Conservation (phyloP, 2,888 invertebrate species). For the Chalcis sispes region DNA sequence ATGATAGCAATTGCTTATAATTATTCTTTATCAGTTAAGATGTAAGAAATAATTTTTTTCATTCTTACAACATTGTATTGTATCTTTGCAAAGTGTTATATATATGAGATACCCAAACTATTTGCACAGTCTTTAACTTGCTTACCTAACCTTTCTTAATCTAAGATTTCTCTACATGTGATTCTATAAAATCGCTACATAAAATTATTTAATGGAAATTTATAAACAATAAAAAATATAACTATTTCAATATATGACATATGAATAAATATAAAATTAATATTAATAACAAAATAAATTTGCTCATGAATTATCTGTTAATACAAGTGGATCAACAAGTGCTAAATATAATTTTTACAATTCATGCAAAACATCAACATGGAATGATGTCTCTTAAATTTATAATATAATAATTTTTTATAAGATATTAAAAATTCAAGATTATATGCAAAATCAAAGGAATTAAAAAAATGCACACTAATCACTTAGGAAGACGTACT, state of each 20-base stretch:
- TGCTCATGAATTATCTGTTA: constrained; percentile 31
- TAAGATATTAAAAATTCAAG: neutral
- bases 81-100: constrained; percentile 40
- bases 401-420: neutral
- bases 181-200: neutral
- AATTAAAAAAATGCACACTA: constrained; percentile 53
- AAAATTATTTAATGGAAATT: neutral
- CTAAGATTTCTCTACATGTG: constrained; percentile 5
- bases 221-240: no score
- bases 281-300: constrained; percentile 26
- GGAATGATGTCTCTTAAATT: neutral
- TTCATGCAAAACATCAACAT: constrained; percentile 21
- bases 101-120: constrained; percentile 9
- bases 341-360: constrained; percentile 18
- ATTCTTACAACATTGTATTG: constrained; percentile 34
- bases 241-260: neutral
- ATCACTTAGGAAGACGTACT: constrained; percentile 55
- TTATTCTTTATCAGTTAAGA: constrained; percentile 46
- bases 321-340: constrained; percentile 48
- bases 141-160: constrained; percentile 50
- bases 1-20: constrained; percentile 39
- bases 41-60: constrained; percentile 24
- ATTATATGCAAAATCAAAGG: constrained; percentile 31
- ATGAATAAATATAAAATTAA: neutral
- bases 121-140: constrained; percentile 37